These are phyloP conservation scores for Ernsta delagoae DNA, from an alignment of 2,888 invertebrate genomes.

Conservation along the genomic window DNA sequence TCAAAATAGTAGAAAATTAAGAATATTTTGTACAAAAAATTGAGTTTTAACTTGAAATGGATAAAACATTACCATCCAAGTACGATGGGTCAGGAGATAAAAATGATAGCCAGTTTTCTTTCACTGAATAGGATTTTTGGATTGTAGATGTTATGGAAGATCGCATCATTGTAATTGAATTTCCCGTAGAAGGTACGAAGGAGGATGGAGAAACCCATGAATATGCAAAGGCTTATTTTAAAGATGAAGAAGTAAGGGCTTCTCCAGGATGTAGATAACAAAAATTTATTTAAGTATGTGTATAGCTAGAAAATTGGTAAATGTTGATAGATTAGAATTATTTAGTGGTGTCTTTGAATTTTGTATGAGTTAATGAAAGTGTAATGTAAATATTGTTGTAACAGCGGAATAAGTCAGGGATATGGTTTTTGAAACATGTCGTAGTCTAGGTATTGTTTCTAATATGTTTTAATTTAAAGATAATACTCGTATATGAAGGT, in stretches of 20 bases:
- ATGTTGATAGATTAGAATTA: no score
- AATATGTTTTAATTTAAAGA: no score
- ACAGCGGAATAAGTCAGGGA: no score
- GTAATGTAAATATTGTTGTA: no score
- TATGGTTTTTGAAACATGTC: no score
- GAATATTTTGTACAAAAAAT: background rate
- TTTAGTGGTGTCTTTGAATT: no score
- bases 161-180: background rate
- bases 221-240: no score
- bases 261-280: background rate
- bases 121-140: conserved; percentile 60
- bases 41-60: no score
- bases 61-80: conserved; percentile 86
- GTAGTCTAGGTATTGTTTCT: no score
- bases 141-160: background rate
- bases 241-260: background rate
- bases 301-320: background rate
- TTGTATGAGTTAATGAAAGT: no score
- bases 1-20: background rate
- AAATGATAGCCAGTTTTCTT: conserved; percentile 79
- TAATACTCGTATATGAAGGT: no score
- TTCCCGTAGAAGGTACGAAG: background rate
- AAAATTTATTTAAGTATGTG: background rate
- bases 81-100: conserved; percentile 90
- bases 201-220: background rate